phyloP scores from a whole-genome alignment of 2,888 invertebrate genomes.

The Cataglyphis rosenhaueri region DNA sequence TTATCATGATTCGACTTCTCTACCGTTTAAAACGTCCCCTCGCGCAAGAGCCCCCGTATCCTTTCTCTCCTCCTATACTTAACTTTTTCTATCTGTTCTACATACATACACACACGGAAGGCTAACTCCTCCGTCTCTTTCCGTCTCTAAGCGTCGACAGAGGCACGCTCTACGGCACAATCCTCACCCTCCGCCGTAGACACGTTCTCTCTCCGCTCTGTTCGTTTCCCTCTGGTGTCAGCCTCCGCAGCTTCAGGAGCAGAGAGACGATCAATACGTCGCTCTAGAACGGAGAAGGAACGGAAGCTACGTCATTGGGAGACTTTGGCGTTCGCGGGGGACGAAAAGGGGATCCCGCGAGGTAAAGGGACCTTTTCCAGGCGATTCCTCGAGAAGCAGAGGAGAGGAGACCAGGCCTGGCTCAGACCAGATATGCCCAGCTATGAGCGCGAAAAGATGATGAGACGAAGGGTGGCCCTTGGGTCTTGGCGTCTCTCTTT shows the following conservation, averaged over 20 bases:
- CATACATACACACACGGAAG: slow-evolving; percentile 24
- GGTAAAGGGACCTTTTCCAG: slow-evolving; percentile 71
- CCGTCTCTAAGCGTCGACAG: slow-evolving; percentile 55
- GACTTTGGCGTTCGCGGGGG: slow-evolving; percentile 61
- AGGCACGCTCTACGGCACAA: slow-evolving; percentile 56
- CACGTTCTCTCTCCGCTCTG: slow-evolving; percentile 69
- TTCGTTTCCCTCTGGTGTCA: slow-evolving; percentile 73
- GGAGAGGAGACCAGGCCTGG: slow-evolving; percentile 66
- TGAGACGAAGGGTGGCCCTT: slow-evolving; percentile 80
- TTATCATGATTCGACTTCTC: slow-evolving; percentile 44
- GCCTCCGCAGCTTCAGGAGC: slow-evolving; percentile 76
- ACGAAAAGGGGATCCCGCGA: slow-evolving; percentile 62
- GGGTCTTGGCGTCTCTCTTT: slow-evolving; percentile 71
- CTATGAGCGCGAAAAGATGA: slow-evolving; percentile 83
- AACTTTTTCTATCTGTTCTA: slow-evolving; percentile 50
- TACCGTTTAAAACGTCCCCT: slow-evolving; percentile 22
- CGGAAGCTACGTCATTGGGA: slow-evolving; percentile 76
- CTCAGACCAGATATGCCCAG: slow-evolving; percentile 73
- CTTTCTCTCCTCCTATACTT: slow-evolving; percentile 55
- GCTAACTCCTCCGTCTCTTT: slow-evolving; percentile 35
- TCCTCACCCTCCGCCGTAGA: slow-evolving; percentile 54
- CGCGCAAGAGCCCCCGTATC: slow-evolving; percentile 39
- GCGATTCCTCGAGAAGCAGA: slow-evolving; percentile 71
- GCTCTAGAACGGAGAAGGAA: slow-evolving; percentile 78
- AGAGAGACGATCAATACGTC: slow-evolving; percentile 84